Evolutionary conservation across 2,888 invertebrate species (phyloP), one percentile per base, ranked within the genome.

Genomic region (Mythimna pallens): DNA sequence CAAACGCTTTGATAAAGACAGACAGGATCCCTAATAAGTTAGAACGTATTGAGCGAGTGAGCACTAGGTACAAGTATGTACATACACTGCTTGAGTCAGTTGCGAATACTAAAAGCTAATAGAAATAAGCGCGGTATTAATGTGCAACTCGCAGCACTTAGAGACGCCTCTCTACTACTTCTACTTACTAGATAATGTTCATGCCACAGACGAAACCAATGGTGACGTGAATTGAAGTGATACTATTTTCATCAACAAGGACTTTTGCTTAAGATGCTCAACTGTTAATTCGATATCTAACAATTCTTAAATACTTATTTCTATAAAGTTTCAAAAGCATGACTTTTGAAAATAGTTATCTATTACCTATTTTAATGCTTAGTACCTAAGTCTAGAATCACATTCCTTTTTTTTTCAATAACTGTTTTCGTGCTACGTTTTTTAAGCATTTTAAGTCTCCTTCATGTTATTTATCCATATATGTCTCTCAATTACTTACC

Each of bases 61-160:
- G n/a, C 14, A 47, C 12, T 36, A 43, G 17, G 20, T 58, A n/a
- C 25, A 12, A 30, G 40, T 57, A 25, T 25, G 25, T 25, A 25
- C 25, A 30, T 3, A 14, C 10, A 8, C 66, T 36, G 50, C n/a
- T 36, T 25, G 65, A 59, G 59, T 40, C 25, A 6, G 74, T 50
- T n/a, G 14, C 20, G 12, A 25, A 74, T 67, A 67, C 66, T 73
- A 64, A 63, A 67, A 64, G 66, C 63, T 73, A 80, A 80, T 43
- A 67, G 50, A 67, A 73, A 50, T 54, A 30, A 77, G 66, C 62
- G 61, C 55, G n/a, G 52, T 58, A 47, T 50, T 47, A 65, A 22
- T 54, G 73, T 8, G 30, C 9, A 22, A 43, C 34, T 54, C 62
- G 8, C 73, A 3, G 17, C 17, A 58, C 73, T 30, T 20, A 30